Evolutionary conservation across 2,797 vertebrate genomes (phyloP).

Genomic region (Xenopus petersii): DNA sequence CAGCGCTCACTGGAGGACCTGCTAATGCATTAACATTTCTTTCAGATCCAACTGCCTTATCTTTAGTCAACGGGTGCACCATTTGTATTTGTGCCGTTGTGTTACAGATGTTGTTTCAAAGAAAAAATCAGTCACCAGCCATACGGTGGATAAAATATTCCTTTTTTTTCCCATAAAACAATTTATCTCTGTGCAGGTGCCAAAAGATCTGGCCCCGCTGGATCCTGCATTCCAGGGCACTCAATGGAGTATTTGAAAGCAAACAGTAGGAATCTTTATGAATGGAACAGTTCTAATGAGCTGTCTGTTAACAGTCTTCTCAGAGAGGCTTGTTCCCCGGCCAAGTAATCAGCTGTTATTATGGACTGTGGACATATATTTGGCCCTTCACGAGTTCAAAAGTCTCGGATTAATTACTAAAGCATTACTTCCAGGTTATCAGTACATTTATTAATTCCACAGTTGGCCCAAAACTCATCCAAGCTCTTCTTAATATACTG

Average conservation of each 20-base stretch:
- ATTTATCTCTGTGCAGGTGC: conserved; percentile 31
- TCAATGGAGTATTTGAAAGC: conserved; percentile 31
- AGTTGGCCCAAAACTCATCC: no score
- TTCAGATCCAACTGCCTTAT: not conserved
- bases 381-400: not conserved
- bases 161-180: conserved; percentile 10
- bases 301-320: conserved; percentile 29
- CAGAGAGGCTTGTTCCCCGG: conserved; percentile 20
- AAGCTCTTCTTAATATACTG: no score
- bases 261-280: conserved; percentile 23
- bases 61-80: not conserved
- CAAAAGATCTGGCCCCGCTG: conserved; percentile 19
- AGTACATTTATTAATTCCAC: not conserved
- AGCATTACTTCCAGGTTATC: not conserved
- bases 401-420: not conserved
- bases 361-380: conserved; percentile 6
- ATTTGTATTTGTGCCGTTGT: not conserved
- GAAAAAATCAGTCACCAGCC: no score
- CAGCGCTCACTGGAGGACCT: no score
- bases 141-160: conserved; percentile 6
- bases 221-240: conserved; percentile 31
- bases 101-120: not conserved
- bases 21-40: not conserved
- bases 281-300: conserved; percentile 14
- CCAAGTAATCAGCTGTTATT: conserved; percentile 25